phyloP scores from a whole-genome alignment of 1,140 invertebrate species.

The Phortica variegata region DNA sequence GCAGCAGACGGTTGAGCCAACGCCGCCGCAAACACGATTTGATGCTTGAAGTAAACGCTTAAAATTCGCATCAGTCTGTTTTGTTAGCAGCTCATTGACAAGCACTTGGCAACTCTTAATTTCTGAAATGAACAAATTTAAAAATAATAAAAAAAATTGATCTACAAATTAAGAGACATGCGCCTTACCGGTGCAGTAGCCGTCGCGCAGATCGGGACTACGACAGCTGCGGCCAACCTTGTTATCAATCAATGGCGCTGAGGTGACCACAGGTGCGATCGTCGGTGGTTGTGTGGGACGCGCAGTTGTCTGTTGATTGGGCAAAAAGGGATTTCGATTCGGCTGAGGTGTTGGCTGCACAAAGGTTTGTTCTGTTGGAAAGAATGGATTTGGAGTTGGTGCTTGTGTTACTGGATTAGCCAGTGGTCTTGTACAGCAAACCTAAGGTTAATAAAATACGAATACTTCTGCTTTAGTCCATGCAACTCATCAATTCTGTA shows the following conservation, averaged over 20 bases:
- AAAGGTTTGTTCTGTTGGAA: conserved; percentile 22
- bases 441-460: conserved; percentile 25
- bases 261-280: conserved; percentile 3
- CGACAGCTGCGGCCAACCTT: conserved; percentile 24
- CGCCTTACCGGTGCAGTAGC: conserved; percentile 36
- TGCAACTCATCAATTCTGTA: no score
- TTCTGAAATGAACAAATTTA: conserved; percentile 10
- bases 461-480: no score
- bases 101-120: conserved; percentile 32
- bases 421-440: conserved; percentile 41
- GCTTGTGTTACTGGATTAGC: conserved; percentile 28
- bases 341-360: conserved; percentile 5
- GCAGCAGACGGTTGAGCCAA: conserved; percentile 32
- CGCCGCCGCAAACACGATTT: conserved; percentile 29
- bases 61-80: conserved; percentile 29
- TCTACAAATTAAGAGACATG: not conserved
- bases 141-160: not conserved
- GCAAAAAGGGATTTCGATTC: not conserved
- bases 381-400: conserved; percentile 38
- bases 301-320: not conserved
- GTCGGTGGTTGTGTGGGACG: not conserved
- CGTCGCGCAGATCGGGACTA: conserved; percentile 29
- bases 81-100: conserved; percentile 22
- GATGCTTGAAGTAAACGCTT: conserved; percentile 33
- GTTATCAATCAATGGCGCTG: conserved; percentile 16